Base-by-base conservation (phyloP, 2,888 invertebrate genomes). In the Agrochola macilenta region DNA sequence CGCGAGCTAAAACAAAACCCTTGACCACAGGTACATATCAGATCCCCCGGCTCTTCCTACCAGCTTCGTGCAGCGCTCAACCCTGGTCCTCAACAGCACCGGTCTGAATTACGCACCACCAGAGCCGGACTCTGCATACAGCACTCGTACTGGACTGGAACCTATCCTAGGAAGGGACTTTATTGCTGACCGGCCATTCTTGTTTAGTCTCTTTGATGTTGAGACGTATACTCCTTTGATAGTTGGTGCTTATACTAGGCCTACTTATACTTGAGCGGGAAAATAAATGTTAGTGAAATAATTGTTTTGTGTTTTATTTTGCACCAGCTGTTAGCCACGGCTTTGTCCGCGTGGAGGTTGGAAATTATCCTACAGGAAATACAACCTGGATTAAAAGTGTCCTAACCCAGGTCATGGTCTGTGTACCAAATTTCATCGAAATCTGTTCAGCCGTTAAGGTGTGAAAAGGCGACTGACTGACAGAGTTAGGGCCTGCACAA, bases 181-280 rank as follows among this genome's bases (percentile, higher is more conserved):
- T 12, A 61, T 84, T 2, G 82, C 85, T 11, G 77, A 86, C 23
- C 77, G 85, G 26, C 86, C 86, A 1, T 86, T 86, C 20, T 0
- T 81, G 5, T 78, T 81, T n/a, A 58, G 39, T n/a, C 39, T 86
- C 0, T 68, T 79, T 12, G 87, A 86, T 64, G 57, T 69, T 20
- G 73, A 79, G 61, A 82, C 86, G 0, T 74, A 58, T 8, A 70
- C 78, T 0, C 63, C 66, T 35, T 39, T 86, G 26, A 0, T 87
- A 23, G n/a, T 46, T 9, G 12, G 65, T 2, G 64, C 60, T 1
- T 70, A 46, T 69, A 70, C 84, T 2, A 26, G 14, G 11, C 81
- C 81, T 14, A 79, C 79, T 26, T 82, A 82, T 61, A 43, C 54
- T 14, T 68, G 39, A 65, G 20, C 5, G 20, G 5, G 9, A 30